Percentiles rank a stretch among this genome's conserved stretches.
These are phyloP conservation scores for Andrena fulva DNA, from an alignment of 2,888 invertebrate species.

Conservation along the genomic window DNA sequence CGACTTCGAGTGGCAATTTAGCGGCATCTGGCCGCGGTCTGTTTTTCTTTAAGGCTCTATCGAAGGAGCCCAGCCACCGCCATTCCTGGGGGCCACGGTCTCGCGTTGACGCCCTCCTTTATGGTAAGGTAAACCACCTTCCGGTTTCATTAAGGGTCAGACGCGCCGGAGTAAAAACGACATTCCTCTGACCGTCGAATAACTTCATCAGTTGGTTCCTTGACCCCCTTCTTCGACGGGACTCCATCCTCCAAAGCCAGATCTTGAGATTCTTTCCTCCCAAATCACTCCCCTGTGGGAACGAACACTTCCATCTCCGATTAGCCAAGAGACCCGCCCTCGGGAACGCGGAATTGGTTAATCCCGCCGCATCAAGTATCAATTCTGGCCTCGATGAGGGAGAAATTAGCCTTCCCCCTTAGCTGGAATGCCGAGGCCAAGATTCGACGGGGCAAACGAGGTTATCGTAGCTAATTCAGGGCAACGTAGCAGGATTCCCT, in stretches of 20 bases:
- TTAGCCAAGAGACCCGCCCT: conserved; percentile 5
- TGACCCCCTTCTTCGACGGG: not conserved
- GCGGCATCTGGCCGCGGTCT: conserved; percentile 78
- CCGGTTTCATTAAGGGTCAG: conserved; percentile 52
- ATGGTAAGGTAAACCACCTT: conserved; percentile 64
- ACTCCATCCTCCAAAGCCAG: not conserved
- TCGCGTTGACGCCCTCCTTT: conserved; percentile 64
- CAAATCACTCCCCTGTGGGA: not conserved
- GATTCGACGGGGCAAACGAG: conserved; percentile 55
- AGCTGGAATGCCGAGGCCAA: conserved; percentile 29
- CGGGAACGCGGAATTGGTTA: conserved; percentile 14
- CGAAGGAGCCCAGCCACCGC: conserved; percentile 59
- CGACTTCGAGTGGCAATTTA: conserved; percentile 78
- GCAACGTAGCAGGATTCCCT: conserved; percentile 27
- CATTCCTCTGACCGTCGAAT: conserved; percentile 27
- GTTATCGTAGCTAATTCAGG: conserved; percentile 63
- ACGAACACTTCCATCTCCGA: conserved; percentile 11
- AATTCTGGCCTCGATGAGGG: conserved; percentile 46
- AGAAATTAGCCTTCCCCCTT: conserved; percentile 30
- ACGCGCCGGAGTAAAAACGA: conserved; percentile 28
- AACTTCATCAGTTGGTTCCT: conserved; percentile 37
- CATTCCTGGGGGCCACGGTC: conserved; percentile 40
- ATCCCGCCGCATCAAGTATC: conserved; percentile 55
- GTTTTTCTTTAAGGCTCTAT: conserved; percentile 76
- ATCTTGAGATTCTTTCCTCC: not conserved